Conservation (phyloP, 2,113 vertebrate genomes). For the Gorsachius goisagi region DNA sequence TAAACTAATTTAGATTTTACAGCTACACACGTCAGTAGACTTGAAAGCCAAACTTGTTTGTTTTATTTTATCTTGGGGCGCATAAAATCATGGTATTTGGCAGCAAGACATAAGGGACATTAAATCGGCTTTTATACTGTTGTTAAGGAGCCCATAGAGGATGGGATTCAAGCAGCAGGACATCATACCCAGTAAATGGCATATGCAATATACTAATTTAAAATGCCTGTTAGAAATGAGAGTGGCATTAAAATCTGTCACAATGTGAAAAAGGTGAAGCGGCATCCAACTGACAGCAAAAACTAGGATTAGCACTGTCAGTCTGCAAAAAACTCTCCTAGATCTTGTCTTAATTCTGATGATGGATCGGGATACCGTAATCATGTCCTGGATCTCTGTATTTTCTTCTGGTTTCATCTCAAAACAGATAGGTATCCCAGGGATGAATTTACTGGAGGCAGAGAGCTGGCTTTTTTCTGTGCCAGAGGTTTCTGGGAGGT, state of each 20-base stretch:
- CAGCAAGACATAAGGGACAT: conserved; percentile 78
- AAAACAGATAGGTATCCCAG: conserved; percentile 81
- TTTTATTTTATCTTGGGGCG: not conserved
- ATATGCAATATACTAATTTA: conserved; percentile 84
- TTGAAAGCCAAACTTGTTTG: conserved; percentile 9
- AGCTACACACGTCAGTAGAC: not conserved
- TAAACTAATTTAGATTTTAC: conserved; percentile 5
- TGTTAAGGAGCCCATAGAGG: conserved; percentile 84
- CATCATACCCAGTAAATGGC: conserved; percentile 84
- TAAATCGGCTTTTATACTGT: conserved; percentile 82
- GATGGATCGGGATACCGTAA: conserved; percentile 69
- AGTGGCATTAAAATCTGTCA: conserved; percentile 83
- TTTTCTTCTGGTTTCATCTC: conserved; percentile 79
- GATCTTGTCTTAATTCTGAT: conserved; percentile 76
- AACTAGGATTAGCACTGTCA: conserved; percentile 79
- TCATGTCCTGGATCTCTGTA: conserved; percentile 61
- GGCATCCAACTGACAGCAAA: conserved; percentile 87
- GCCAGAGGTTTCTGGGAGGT: conserved; percentile 52
- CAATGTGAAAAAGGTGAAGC: conserved; percentile 83
- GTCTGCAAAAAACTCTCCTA: conserved; percentile 78
- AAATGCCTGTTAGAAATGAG: conserved; percentile 85
- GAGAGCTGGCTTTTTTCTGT: conserved; percentile 69
- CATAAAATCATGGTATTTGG: conserved; percentile 68
- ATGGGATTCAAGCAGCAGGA: conserved; percentile 87
- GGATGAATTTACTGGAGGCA: conserved; percentile 72